Conservation (phyloP, 2,113 vertebrate genomes). For the Psilopogon haemacephalus region DNA sequence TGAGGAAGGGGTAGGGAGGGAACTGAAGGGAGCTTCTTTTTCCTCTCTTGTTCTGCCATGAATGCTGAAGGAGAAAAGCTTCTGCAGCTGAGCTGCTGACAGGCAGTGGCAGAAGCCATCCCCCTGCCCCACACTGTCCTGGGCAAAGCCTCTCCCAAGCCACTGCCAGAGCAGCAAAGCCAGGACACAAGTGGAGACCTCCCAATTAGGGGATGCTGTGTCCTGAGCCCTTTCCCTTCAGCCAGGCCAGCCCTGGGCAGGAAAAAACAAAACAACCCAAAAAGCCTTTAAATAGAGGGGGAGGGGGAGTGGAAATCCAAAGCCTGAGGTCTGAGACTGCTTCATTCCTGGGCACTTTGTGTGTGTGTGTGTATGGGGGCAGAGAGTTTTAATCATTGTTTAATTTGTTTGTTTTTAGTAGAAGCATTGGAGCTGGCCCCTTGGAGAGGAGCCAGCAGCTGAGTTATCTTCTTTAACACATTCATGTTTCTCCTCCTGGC, state of each 20-base stretch:
- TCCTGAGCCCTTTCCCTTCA: neutral
- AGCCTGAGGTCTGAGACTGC: neutral
- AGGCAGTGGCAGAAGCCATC: neutral
- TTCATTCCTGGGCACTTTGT: neutral
- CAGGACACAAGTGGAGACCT: neutral
- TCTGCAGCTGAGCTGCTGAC: neutral
- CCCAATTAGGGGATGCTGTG: neutral
- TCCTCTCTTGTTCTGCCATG: neutral
- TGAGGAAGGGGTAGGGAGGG: neutral
- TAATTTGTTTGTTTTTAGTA: neutral
- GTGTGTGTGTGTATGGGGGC: no score
- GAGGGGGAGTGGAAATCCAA: no score
- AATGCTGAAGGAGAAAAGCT: neutral
- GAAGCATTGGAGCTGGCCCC: conserved; percentile 18
- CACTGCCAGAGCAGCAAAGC: neutral
- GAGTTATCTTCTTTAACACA: neutral
- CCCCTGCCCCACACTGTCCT: neutral
- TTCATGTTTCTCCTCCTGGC: neutral
- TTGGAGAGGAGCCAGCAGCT: neutral
- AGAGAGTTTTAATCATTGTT: neutral
- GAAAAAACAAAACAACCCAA: neutral
- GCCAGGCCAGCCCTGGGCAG: neutral
- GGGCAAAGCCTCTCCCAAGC: neutral
- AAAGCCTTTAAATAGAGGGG: neutral
- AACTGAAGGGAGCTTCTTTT: neutral